Base-by-base conservation (phyloP, 2,888 invertebrate species). In the Plebejus argus region DNA sequence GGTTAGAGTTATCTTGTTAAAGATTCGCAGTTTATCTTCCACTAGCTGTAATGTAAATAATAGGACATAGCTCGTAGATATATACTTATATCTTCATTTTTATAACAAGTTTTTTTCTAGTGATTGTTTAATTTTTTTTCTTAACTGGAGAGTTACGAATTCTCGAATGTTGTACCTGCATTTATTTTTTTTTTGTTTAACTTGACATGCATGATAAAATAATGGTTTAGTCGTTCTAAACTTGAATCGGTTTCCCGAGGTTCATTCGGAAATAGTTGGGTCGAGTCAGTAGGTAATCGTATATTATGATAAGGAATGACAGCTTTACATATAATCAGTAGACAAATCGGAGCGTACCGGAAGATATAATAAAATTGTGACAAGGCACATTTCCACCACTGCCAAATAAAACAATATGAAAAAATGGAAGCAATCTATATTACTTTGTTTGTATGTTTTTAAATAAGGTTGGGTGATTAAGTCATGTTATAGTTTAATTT, bases 111-210 rank as follows among this genome's bases (percentile, higher is more conserved):
- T 88, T 91, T 91, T 89, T 88, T 88, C 88, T 91, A 90, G 90
- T 90, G 90, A 90, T 91, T 89, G 90, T 93, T 92, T 93, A 91
- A 89, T 91, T 91, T 81, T 88, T 88, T 90, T 91, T 86, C 84
- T 85, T 84, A 89, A 91, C 89, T 90, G 90, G 92, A 93, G 91
- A 94, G 93, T 91, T 90, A 89, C 87, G 87, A 88, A 91, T 94
- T 93, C 94, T 94, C 94, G 94, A 94, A 93, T 94, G 91, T 92
- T 94, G 94, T 94, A 94, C 94, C 94, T 94, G 94, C 94, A 94
- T 94, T 94, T 94, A 92, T 84, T 91, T 90, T 90, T 49, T 89
- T 89, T 92, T 92, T 91, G 89, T 92, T 91, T 89, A 89, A 91
- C 90, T 93, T 92, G 93, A 92, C 93, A 92, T 93, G 91, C 91